Conservation (phyloP, 2,888 invertebrate genomes). For the Eupithecia exiguata region DNA sequence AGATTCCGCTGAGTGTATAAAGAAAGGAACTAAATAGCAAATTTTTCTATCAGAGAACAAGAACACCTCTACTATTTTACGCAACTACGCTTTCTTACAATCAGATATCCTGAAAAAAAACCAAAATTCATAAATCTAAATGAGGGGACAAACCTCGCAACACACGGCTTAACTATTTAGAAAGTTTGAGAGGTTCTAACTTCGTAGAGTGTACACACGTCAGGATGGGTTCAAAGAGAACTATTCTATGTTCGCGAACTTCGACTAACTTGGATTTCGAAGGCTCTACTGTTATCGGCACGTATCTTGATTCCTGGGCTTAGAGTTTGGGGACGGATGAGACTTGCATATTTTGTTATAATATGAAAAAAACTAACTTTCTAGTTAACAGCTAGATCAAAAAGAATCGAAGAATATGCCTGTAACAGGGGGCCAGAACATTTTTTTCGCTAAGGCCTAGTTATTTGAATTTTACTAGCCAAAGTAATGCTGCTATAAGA, state of each 20-base stretch:
- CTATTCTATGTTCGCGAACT: conserved; percentile 39
- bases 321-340: neutral
- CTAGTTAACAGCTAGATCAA: neutral
- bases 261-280: conserved; percentile 19
- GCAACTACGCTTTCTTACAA: too few relatives aligned
- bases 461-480: too few relatives aligned
- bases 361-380: neutral
- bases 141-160: neutral
- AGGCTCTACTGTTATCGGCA: conserved; percentile 12
- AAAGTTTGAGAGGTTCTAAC: conserved; percentile 14
- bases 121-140: neutral
- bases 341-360: neutral
- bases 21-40: neutral
- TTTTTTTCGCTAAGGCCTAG: too few relatives aligned
- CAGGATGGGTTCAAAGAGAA: conserved; percentile 37
- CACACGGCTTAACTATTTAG: conserved; percentile 18
- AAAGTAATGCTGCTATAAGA: too few relatives aligned
- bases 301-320: neutral
- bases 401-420: neutral
- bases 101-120: neutral
- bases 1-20: too few relatives aligned
- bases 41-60: neutral
- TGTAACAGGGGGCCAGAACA: too few relatives aligned
- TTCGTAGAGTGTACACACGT: conserved; percentile 11
- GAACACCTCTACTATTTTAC: neutral